Conservation (phyloP, 2,888 invertebrate genomes). For the Microplitis deprimator region DNA sequence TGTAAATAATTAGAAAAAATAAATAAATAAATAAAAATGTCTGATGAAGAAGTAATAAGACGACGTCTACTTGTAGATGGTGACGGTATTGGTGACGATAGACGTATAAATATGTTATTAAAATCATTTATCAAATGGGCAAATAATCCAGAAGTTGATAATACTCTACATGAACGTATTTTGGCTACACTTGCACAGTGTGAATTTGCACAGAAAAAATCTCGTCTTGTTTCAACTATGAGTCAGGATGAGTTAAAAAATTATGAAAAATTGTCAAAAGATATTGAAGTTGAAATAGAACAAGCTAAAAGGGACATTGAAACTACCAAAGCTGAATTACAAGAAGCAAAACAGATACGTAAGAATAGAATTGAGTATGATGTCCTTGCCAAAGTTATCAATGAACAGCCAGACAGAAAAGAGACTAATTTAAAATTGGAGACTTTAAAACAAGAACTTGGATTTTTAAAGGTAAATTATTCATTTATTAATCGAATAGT, state of each 20-base stretch:
- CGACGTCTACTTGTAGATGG: slow-evolving; percentile 94
- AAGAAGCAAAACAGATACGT: slow-evolving; percentile 87
- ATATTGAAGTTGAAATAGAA: slow-evolving; percentile 85
- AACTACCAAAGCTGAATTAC: slow-evolving; percentile 84
- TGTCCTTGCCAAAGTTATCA: slow-evolving; percentile 91
- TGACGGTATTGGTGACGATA: slow-evolving; percentile 96
- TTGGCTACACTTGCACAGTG: slow-evolving; percentile 88
- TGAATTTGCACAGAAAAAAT: slow-evolving; percentile 89
- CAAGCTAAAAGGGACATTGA: slow-evolving; percentile 86
- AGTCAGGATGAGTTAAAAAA: slow-evolving; percentile 87
- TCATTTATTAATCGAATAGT: neutral
- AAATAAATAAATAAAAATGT: slow-evolving; percentile 5
- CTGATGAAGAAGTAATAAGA: slow-evolving; percentile 90
- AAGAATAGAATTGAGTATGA: slow-evolving; percentile 95
- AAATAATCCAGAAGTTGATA: slow-evolving; percentile 75
- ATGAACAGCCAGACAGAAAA: slow-evolving; percentile 90
- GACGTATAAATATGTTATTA: slow-evolving; percentile 86
- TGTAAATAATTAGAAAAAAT: neutral
- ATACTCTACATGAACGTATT: slow-evolving; percentile 80
- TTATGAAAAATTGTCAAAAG: slow-evolving; percentile 83
- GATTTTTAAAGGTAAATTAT: slow-evolving; percentile 73
- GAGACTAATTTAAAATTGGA: slow-evolving; percentile 82
- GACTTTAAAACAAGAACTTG: slow-evolving; percentile 82
- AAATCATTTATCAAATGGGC: slow-evolving; percentile 89
- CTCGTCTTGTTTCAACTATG: slow-evolving; percentile 84